Evolutionary conservation across 2,113 vertebrate species (phyloP).

Genomic region (Andinoacara biseriatus): DNA sequence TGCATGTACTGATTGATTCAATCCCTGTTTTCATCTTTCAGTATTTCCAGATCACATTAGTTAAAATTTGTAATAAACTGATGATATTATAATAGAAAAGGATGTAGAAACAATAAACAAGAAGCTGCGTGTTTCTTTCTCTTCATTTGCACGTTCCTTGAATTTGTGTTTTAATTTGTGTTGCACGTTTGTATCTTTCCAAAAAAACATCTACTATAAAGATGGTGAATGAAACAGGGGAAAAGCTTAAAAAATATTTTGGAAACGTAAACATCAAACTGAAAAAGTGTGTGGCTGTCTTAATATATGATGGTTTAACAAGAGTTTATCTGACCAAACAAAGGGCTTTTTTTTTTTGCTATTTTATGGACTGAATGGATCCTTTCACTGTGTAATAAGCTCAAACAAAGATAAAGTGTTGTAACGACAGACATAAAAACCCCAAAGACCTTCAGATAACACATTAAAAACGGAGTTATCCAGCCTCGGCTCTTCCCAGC

Average conservation of each 20-base stretch:
- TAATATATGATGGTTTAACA: background rate
- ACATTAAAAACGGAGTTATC: conserved; percentile 40
- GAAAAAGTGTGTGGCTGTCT: background rate
- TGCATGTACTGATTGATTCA: background rate
- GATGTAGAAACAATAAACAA: background rate
- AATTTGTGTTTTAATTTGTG: background rate
- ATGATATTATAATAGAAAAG: background rate
- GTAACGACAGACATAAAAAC: conserved; percentile 56
- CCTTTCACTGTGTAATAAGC: conserved; percentile 57
- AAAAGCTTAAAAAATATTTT: background rate
- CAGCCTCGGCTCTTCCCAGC: conserved; percentile 16
- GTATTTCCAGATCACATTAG: background rate
- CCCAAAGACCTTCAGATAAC: conserved; percentile 44
- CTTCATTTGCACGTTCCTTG: background rate
- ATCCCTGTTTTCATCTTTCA: background rate
- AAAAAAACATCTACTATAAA: background rate
- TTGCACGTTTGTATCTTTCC: background rate
- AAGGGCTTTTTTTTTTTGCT: background rate
- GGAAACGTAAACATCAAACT: background rate
- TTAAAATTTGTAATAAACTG: background rate
- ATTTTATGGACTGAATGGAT: conserved; percentile 1
- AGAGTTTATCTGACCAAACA: background rate
- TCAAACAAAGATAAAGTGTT: conserved; percentile 61
- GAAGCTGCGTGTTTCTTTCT: background rate
- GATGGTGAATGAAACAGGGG: too few relatives aligned